phyloP scores from a whole-genome alignment of 2,113 vertebrate species.

The Spermophilus dauricus region DNA sequence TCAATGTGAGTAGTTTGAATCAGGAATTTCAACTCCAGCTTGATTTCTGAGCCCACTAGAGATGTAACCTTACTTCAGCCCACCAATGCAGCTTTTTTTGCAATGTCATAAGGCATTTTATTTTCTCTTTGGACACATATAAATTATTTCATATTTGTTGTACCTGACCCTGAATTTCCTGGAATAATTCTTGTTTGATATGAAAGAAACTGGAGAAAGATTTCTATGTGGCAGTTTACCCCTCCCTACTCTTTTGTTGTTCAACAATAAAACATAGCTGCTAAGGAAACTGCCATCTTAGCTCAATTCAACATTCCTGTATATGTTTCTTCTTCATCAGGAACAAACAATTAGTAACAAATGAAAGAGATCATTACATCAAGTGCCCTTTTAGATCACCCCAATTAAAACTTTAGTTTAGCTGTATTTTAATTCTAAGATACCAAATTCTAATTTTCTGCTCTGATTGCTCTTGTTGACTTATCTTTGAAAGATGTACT shows the following conservation, averaged over 20 bases:
- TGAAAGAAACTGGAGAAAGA: constrained; percentile 64
- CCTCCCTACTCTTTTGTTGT: constrained; percentile 74
- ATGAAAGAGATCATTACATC: constrained; percentile 98
- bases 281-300: constrained; percentile 87
- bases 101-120: not conserved
- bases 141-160: constrained; percentile 28
- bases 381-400: constrained; percentile 98
- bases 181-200: constrained; percentile 54
- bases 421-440: constrained; percentile 95
- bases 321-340: constrained; percentile 89
- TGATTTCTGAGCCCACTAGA: not conserved
- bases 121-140: not conserved
- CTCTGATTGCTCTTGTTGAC: constrained; percentile 99
- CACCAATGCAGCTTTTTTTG: not conserved
- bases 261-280: constrained; percentile 83
- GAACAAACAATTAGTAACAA: constrained; percentile 94
- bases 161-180: constrained; percentile 55
- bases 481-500: constrained; percentile 96
- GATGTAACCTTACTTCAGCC: not conserved
- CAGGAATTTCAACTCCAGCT: not conserved
- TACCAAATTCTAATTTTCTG: constrained; percentile 99
- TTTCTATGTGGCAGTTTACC: constrained; percentile 58
- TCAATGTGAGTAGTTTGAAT: not conserved
- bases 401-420: constrained; percentile 97
- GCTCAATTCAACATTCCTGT: constrained; percentile 87